phyloP scores from a whole-genome alignment of 2,797 vertebrate species.

The Podargus strigoides region DNA sequence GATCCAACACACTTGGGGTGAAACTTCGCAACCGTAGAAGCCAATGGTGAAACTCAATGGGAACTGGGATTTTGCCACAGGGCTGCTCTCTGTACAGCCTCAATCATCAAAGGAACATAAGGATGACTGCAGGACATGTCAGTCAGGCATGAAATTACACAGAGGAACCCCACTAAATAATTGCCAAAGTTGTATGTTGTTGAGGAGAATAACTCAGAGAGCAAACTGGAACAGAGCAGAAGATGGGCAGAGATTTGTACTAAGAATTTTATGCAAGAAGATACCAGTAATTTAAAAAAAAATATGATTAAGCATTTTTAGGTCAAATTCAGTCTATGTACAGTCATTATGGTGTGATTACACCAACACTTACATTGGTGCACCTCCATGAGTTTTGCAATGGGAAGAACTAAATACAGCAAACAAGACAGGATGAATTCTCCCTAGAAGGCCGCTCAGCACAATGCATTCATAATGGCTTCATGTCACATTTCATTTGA shows the following conservation, averaged over 20 bases:
- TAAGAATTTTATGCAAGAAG: neutral
- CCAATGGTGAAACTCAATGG: neutral
- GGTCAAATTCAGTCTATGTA: neutral
- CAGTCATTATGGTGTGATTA: neutral
- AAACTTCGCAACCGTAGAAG: neutral
- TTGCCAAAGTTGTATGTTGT: neutral
- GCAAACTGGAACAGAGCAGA: neutral
- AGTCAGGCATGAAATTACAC: slow-evolving; percentile 45
- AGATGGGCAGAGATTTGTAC: neutral
- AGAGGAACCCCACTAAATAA: slow-evolving; percentile 22
- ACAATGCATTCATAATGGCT: neutral
- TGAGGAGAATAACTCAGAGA: neutral
- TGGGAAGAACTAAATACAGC: neutral
- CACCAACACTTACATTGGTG: neutral
- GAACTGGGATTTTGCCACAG: neutral
- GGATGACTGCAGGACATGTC: neutral
- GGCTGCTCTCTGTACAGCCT: neutral
- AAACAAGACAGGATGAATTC: neutral
- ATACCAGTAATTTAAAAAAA: neutral
- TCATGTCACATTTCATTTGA: neutral
- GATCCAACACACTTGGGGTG: neutral
- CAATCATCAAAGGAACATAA: slow-evolving; percentile 24
- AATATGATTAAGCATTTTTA: neutral
- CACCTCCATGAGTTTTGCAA: neutral
- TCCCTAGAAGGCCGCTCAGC: neutral